Conservation (phyloP, 2,888 invertebrate genomes). For the Marasmarcha lunaedactyla region DNA sequence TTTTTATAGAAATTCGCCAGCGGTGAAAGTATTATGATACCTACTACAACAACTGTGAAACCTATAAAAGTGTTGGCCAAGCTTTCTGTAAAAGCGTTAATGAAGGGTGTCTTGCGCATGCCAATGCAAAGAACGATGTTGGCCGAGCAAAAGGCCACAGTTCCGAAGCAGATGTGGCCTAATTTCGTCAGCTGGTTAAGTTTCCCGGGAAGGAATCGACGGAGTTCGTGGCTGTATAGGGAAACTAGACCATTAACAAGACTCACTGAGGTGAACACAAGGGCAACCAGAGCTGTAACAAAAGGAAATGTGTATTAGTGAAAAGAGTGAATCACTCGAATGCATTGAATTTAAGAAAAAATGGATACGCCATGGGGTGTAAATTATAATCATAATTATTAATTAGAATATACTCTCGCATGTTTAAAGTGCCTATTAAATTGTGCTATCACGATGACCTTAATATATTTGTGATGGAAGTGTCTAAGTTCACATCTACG, state of each 20-base stretch:
- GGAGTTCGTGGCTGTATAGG: slow-evolving; percentile 22
- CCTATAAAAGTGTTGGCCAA: slow-evolving; percentile 26
- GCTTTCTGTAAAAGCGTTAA: slow-evolving; percentile 20
- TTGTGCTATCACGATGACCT: no score
- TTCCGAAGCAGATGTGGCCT: slow-evolving; percentile 25
- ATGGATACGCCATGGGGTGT: no score
- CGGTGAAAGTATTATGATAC: no score
- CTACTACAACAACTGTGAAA: slow-evolving; percentile 17
- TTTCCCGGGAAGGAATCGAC: slow-evolving; percentile 16
- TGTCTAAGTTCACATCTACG: no score
- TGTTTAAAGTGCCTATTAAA: no score
- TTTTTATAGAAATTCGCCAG: no score
- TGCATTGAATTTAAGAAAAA: no score
- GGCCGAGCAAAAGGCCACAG: slow-evolving; percentile 26
- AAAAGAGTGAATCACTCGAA: no score
- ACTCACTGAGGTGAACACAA: slow-evolving; percentile 23
- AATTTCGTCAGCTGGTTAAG: slow-evolving; percentile 20
- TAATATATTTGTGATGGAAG: no score
- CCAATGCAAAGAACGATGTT: slow-evolving; percentile 33
- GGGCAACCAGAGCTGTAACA: slow-evolving; percentile 22
- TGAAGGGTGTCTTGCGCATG: slow-evolving; percentile 30
- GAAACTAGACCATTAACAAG: slow-evolving; percentile 24
- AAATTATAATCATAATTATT: no score
- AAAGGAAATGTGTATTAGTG: slow-evolving; percentile 3
- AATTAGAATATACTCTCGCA: no score